These are phyloP conservation scores for Eurytoma californica DNA, from an alignment of 2,888 invertebrate genomes.

Conservation along the genomic window DNA sequence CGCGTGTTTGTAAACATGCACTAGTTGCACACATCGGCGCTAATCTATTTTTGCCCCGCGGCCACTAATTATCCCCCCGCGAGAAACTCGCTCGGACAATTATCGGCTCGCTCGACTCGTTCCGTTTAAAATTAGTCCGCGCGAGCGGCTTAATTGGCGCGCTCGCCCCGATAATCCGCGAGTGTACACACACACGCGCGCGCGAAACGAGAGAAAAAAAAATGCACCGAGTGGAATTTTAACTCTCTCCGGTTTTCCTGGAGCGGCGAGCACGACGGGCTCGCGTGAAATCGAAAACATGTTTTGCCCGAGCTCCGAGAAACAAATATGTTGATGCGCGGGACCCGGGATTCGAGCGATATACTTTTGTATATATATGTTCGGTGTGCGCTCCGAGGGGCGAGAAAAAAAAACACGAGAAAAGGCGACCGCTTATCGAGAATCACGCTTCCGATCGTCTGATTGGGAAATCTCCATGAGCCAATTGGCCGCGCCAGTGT, in stretches of 20 bases:
- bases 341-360: background rate
- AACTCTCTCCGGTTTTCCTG: slow-evolving; percentile 2
- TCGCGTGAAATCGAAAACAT: slow-evolving; percentile 44
- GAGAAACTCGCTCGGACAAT: background rate
- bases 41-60: background rate
- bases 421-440: background rate
- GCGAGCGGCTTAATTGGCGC: too few relatives aligned
- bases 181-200: too few relatives aligned
- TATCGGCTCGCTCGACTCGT: background rate
- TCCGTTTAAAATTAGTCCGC: background rate
- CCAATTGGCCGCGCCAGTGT: background rate
- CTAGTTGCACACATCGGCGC: slow-evolving; percentile 7
- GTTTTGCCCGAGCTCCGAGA: slow-evolving; percentile 17
- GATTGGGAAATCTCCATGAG: slow-evolving; percentile 33
- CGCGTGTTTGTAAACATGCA: slow-evolving; percentile 39
- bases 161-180: too few relatives aligned
- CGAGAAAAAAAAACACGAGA: slow-evolving; percentile 3
- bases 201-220: background rate
- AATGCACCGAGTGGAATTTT: background rate
- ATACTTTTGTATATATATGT: too few relatives aligned
- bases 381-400: too few relatives aligned
- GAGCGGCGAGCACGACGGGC: background rate
- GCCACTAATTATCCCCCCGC: background rate
- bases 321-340: slow-evolving; percentile 37
- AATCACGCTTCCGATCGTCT: slow-evolving; percentile 30